Conservation (phyloP, 1,140 invertebrate species). For the Leguminivora glycinivorella region DNA sequence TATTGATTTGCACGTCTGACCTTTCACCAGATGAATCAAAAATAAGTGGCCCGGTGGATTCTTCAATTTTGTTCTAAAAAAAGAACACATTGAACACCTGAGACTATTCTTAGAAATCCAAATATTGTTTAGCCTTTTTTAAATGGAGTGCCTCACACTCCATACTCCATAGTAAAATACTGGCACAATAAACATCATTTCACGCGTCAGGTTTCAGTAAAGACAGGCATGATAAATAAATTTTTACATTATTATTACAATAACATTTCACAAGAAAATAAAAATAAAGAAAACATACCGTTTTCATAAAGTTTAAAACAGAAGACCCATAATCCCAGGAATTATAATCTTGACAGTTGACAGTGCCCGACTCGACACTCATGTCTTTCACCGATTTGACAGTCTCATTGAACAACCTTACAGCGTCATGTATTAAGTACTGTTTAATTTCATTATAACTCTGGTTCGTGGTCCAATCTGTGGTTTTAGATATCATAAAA, state of each 20-base stretch:
- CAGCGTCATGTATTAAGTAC: constrained; percentile 62
- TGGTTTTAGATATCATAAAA: constrained; percentile 35
- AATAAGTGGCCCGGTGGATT: constrained; percentile 88
- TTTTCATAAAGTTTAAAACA: constrained; percentile 68
- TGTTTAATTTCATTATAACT: constrained; percentile 55
- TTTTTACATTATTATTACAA: too few relatives aligned
- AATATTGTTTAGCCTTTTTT: too few relatives aligned
- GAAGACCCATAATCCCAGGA: constrained; percentile 63
- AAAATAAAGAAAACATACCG: constrained; percentile 44
- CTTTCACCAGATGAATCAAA: constrained; percentile 92
- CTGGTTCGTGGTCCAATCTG: constrained; percentile 39
- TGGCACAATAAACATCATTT: too few relatives aligned
- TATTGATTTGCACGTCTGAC: constrained; percentile 87
- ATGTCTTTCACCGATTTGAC: constrained; percentile 46
- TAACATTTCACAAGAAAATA: constrained; percentile 14
- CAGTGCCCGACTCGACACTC: constrained; percentile 32
- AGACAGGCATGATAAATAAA: too few relatives aligned
- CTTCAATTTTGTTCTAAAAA: constrained; percentile 79
- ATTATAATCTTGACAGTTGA: constrained; percentile 51
- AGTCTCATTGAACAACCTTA: constrained; percentile 52
- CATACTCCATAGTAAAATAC: too few relatives aligned
- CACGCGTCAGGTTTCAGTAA: too few relatives aligned
- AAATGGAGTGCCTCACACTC: too few relatives aligned
- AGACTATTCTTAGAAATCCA: not conserved
- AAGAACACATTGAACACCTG: not conserved